These are phyloP conservation scores for Punctoribates punctum DNA, from an alignment of 2,888 invertebrate species.

Conservation along the genomic window DNA sequence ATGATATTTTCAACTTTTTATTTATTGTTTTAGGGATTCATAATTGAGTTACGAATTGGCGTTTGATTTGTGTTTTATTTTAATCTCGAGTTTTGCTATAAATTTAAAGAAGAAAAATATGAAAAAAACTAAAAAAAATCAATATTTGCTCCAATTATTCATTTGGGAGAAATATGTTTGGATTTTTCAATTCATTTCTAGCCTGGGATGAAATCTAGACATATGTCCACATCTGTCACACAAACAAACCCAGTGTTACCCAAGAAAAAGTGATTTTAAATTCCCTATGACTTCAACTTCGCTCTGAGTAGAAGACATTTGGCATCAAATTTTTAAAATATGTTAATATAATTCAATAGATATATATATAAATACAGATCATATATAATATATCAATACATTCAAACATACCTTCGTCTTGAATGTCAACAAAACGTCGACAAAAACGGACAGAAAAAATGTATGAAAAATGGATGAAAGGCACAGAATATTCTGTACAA, in stretches of 20 bases:
- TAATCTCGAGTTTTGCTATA: not conserved
- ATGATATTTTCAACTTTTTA: too few relatives aligned
- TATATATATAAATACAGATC: not conserved
- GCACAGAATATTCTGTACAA: too few relatives aligned
- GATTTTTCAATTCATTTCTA: not conserved
- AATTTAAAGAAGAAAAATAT: not conserved
- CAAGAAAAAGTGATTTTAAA: not conserved
- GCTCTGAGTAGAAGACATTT: not conserved
- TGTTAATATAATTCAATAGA: constrained; percentile 6
- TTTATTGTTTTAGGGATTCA: too few relatives aligned
- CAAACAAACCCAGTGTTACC: not conserved
- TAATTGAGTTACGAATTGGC: too few relatives aligned
- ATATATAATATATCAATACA: constrained; percentile 1
- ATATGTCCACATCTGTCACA: constrained; percentile 2
- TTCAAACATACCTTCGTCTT: not conserved
- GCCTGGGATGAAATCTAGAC: not conserved
- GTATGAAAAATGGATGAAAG: too few relatives aligned
- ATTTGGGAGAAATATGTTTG: too few relatives aligned
- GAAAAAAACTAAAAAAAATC: not conserved
- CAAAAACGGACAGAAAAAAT: too few relatives aligned
- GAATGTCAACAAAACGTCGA: not conserved
- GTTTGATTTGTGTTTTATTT: not conserved
- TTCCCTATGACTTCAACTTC: not conserved
- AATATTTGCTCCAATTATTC: not conserved
- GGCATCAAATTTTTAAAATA: not conserved